These are phyloP conservation scores for Dinocampus coccinellae DNA, from an alignment of 2,888 invertebrate genomes.

Conservation along the genomic window DNA sequence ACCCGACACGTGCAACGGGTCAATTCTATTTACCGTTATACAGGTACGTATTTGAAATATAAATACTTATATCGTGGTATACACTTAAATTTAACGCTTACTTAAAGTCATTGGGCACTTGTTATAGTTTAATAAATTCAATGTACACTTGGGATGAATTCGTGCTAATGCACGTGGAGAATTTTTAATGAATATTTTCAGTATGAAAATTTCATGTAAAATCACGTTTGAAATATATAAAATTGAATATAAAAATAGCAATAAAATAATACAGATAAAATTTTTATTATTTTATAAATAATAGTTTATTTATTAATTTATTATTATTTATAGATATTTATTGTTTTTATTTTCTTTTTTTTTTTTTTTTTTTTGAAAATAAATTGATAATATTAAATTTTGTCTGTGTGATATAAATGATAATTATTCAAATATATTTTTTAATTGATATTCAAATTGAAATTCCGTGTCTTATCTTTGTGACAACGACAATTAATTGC, in stretches of 20 bases:
- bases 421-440: not conserved
- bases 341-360: too few relatives aligned
- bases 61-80: not conserved
- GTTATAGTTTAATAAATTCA: not conserved
- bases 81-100: not conserved
- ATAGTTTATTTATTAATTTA: too few relatives aligned
- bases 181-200: too few relatives aligned
- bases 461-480: slow-evolving; percentile 25
- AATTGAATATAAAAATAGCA: too few relatives aligned
- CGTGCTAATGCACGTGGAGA: not conserved
- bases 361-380: too few relatives aligned
- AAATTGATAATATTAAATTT: not conserved
- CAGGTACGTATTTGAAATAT: slow-evolving; percentile 72
- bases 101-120: not conserved
- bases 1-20: slow-evolving; percentile 93
- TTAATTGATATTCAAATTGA: slow-evolving; percentile 5
- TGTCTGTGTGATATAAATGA: too few relatives aligned
- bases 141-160: too few relatives aligned
- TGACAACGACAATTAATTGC: slow-evolving; percentile 9
- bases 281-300: too few relatives aligned
- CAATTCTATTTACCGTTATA: slow-evolving; percentile 86
- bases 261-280: too few relatives aligned
- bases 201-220: too few relatives aligned
- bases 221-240: too few relatives aligned
- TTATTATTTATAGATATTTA: too few relatives aligned